Base-by-base conservation (phyloP, 2,797 vertebrate species). In the Hydrolagus colliei region DNA sequence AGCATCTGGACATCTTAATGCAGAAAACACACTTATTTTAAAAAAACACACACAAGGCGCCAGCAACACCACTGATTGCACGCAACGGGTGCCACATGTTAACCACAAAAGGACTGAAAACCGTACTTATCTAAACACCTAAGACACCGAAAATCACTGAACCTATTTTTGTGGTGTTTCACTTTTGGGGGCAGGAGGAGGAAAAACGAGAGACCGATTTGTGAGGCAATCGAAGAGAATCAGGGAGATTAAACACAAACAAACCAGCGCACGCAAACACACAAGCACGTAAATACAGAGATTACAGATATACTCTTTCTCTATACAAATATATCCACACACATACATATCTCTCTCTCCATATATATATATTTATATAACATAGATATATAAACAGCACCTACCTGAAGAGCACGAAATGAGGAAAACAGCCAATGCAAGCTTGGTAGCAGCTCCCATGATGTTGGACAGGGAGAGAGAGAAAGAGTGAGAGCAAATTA, bases 341-440 rank as follows among this genome's bases (percentile, higher is more conserved):
- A 52, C 41, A 52, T 2, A 52, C 5, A 52, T 52, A 52, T n/a
- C n/a, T n/a, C n/a, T n/a, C n/a, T n/a, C n/a, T n/a, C n/a, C n/a
- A n/a, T n/a, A n/a, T 52, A 52, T 52, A 52, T 52, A 52, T 52
- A 52, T 52, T 1, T 52, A 52, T 32, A 20, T 87, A 77, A 79
- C 82, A 76, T 20, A 76, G 74, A 72, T 63, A 68, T 87, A 87
- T 86, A 85, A 87, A 12, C 20, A 20, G 12, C 86, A 95, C 97
- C 94, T 94, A 98, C 97, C 97, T 96, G 97, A 99, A 91, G 97
- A 98, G 89, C 96, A 99, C 87, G 97, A 98, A 94, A 98, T 96
- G 92, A 98, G 97, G 95, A 99, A 97, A 90, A 99, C 97, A 88
- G 97, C 97, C 80, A 98, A 95, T 91, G 96, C 96, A 94, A 99